Evolutionary conservation across 2,888 invertebrate genomes (phyloP).

Genomic region (Campoletis raptor): DNA sequence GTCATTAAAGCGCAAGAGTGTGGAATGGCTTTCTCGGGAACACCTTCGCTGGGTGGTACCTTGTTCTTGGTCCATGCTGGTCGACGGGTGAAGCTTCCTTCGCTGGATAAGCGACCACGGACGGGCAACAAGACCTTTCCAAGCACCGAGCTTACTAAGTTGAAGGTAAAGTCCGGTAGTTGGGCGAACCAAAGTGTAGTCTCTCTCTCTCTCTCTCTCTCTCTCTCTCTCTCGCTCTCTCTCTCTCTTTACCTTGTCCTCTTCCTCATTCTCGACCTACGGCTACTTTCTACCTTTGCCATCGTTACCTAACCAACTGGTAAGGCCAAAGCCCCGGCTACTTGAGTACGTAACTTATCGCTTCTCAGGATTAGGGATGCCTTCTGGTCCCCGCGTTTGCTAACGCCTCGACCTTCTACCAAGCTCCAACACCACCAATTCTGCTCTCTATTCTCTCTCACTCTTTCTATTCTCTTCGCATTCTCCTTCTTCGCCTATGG

Average conservation of each 20-base stretch:
- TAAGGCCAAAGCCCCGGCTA: slow-evolving; percentile 45
- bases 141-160: slow-evolving; percentile 55
- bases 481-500: slow-evolving; percentile 43
- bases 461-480: background rate
- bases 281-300: slow-evolving; percentile 42
- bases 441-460: slow-evolving; percentile 2
- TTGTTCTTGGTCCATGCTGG: slow-evolving; percentile 21
- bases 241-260: background rate
- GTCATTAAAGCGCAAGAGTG: slow-evolving; percentile 22
- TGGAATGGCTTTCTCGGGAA: slow-evolving; percentile 27
- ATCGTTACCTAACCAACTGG: slow-evolving; percentile 16
- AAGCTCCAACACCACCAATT: slow-evolving; percentile 37
- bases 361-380: slow-evolving; percentile 64
- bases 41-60: slow-evolving; percentile 8
- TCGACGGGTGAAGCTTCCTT: slow-evolving; percentile 22
- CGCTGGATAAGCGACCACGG: slow-evolving; percentile 51
- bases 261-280: slow-evolving; percentile 3
- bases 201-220: slow-evolving; percentile 14
- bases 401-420: slow-evolving; percentile 44
- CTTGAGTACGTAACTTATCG: slow-evolving; percentile 69
- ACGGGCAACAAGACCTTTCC: slow-evolving; percentile 34
- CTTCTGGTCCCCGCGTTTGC: slow-evolving; percentile 58
- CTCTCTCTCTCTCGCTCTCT: slow-evolving; percentile 16
- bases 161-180: slow-evolving; percentile 67
- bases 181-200: slow-evolving; percentile 64